These are phyloP conservation scores for Enteromius anoplus DNA, from an alignment of 2,797 vertebrate species.

Conservation along the genomic window DNA sequence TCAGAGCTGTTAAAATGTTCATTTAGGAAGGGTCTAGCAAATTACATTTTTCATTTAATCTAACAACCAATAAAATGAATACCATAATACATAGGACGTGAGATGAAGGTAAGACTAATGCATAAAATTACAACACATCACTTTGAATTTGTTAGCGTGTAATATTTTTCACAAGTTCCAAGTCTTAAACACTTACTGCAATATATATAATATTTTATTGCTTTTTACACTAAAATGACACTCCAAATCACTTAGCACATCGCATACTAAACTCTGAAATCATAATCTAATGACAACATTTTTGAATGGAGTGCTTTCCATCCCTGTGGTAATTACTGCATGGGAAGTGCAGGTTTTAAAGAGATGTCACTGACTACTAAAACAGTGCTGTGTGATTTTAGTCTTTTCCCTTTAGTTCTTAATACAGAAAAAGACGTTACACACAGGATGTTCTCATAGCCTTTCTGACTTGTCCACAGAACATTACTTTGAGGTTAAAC, in stretches of 20 bases:
- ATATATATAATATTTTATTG: too few species aligned
- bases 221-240: background rate
- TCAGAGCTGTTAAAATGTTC: background rate
- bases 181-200: background rate
- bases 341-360: slow-evolving; percentile 27
- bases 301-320: background rate
- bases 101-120: background rate
- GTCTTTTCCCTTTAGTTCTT: background rate
- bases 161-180: background rate
- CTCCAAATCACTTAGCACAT: background rate
- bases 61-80: background rate
- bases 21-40: background rate
- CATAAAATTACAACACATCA: background rate
- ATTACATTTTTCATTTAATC: background rate
- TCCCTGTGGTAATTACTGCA: background rate
- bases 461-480: slow-evolving; percentile 47
- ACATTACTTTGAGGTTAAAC: slow-evolving; percentile 43
- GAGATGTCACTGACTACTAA: slow-evolving; percentile 25
- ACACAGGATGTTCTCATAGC: slow-evolving; percentile 57
- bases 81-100: background rate
- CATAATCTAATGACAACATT: background rate
- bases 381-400: slow-evolving; percentile 33
- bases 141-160: background rate
- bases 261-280: background rate
- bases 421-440: slow-evolving; percentile 2